Percentiles rank a stretch among this genome's conserved stretches.
These are phyloP conservation scores for Synanceia verrucosa DNA, from an alignment of 2,797 vertebrate species.

Conservation along the genomic window DNA sequence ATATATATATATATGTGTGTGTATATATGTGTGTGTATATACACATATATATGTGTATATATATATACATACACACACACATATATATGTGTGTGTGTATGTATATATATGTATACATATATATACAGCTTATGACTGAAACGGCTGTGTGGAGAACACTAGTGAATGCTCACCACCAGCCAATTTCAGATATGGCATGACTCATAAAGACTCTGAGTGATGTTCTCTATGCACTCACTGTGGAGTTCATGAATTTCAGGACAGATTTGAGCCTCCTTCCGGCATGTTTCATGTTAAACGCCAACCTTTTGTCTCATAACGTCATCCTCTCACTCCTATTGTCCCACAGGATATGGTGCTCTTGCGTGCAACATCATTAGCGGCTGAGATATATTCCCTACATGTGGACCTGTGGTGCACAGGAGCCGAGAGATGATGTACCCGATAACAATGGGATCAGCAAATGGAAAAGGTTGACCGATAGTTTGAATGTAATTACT, in stretches of 20 bases:
- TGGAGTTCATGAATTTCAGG: constrained; percentile 23
- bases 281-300: constrained; percentile 24
- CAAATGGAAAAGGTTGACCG: constrained; percentile 55
- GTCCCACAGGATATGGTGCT: constrained; percentile 24
- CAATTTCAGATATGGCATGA: constrained; percentile 16
- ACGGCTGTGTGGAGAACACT: neutral
- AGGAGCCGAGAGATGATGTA: constrained; percentile 41
- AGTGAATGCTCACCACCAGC: neutral
- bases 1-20: too few relatives aligned
- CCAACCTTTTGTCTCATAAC: constrained; percentile 29
- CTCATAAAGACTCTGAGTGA: constrained; percentile 19
- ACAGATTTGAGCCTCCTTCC: constrained; percentile 12
- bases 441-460: constrained; percentile 48
- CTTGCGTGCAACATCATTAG: constrained; percentile 26
- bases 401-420: constrained; percentile 41
- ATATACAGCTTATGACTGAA: too few relatives aligned
- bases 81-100: too few relatives aligned
- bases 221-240: neutral
- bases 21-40: too few relatives aligned
- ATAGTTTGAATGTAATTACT: constrained; percentile 68
- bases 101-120: too few relatives aligned
- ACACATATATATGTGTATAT: too few relatives aligned
- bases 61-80: too few relatives aligned
- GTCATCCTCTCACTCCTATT: constrained; percentile 20
- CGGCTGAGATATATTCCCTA: constrained; percentile 27